A percentile compares a stretch with the other conserved stretches of the same genome.
Evolutionary conservation across 2,797 vertebrate genomes (phyloP).

Genomic region (Gymnothorax reevesii): DNA sequence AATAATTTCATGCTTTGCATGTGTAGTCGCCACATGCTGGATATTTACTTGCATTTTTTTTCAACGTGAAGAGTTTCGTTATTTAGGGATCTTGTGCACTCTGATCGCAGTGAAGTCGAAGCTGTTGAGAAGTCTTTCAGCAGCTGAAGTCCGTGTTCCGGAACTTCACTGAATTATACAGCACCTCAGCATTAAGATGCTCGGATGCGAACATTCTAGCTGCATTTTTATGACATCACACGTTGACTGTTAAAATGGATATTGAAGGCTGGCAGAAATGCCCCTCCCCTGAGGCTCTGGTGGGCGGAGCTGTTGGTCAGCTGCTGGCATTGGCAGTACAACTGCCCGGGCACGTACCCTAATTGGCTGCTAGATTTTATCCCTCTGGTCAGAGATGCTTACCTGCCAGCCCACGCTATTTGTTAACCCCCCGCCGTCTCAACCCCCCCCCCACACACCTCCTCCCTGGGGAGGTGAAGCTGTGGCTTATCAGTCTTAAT

Average conservation of each 20-base stretch:
- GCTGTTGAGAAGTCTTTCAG: no score
- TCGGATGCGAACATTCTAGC: no score
- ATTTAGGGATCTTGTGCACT: no score
- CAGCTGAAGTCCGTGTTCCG: no score
- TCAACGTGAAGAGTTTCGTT: no score
- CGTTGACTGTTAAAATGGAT: not conserved
- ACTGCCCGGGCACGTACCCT: not conserved
- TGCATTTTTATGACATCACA: no score
- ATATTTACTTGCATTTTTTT: no score
- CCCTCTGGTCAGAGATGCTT: not conserved
- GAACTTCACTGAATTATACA: no score
- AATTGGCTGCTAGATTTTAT: not conserved
- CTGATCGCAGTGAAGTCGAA: no score
- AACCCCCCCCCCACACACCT: not conserved
- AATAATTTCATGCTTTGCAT: no score
- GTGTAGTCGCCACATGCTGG: no score
- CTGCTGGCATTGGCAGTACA: not conserved
- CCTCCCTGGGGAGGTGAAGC: not conserved
- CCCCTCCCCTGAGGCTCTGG: not conserved
- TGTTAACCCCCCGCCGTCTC: not conserved
- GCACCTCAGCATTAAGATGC: no score
- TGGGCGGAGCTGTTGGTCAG: not conserved
- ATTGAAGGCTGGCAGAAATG: not conserved
- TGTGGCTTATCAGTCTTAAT: constrained; percentile 20
- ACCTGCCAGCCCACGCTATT: not conserved